Base-by-base conservation (phyloP, 2,888 invertebrate genomes). In the Amiota communis region DNA sequence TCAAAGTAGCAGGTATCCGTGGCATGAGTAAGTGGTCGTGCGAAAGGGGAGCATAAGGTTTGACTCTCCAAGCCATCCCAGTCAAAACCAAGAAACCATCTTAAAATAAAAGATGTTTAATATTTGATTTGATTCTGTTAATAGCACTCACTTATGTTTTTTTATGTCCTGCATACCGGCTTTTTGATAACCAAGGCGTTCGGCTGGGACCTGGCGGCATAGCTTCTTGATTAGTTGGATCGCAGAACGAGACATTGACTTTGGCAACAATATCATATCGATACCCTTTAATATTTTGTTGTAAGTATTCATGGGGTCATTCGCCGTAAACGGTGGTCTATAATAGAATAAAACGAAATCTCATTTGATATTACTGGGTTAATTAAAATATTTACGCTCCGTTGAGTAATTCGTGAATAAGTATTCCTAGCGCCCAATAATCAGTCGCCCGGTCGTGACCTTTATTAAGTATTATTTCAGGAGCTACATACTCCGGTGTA, bases 221-320 rank as follows among this genome's bases (percentile, higher is more conserved):
- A 98, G 91, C 82, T 96, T 95, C 84, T 95, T 95, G 71, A 98
- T 96, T 17, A 98, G 91, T 79, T 93, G 91, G 79, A 94, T 94
- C 0, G 97, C 97, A 74, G 94, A 94, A 85, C 94, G 93, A 71
- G 94, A 93, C 72, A 97, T 93, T 72, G 93, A 92, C 71, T 94
- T 94, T 64, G 97, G 95, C 90, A 98, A 96, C 70, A 93, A 92
- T 12, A 97, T 93, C 78, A 94, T 94, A 85, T 98, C 98, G 71
- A 98, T 96, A 46, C 98, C 98, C 84, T 95, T 95, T 70, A 98
- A 90, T 79, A 98, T 98, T 76, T 97, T 93, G 79, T 96, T 97
- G 89, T 98, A 98, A 0, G 98, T 98, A 88, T 96, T 95, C 96
- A 98, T 97, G 82, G 98, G 97, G 90, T 97, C 97, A 6, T 94